Percentiles rank a stretch among this genome's conserved stretches.
Evolutionary conservation across 2,113 vertebrate species (phyloP).

Genomic region (Epinephelus fuscoguttatus): DNA sequence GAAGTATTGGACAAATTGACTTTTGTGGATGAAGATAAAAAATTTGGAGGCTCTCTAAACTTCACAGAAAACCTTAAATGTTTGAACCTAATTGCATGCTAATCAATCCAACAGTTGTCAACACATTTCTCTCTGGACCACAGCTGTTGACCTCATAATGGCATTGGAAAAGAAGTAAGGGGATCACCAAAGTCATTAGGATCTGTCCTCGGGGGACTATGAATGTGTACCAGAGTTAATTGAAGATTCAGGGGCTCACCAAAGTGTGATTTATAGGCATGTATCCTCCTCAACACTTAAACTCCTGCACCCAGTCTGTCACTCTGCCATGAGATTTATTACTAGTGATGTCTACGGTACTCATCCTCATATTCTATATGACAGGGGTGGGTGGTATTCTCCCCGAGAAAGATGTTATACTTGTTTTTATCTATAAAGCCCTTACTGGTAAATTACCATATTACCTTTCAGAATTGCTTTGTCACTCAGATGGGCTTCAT

Average conservation of each 20-base stretch:
- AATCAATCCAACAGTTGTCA: background rate
- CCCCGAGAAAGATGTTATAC: background rate
- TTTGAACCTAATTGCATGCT: background rate
- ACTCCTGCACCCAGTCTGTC: no score
- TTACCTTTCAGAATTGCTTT: background rate
- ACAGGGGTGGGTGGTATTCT: background rate
- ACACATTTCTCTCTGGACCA: background rate
- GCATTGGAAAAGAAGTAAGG: no score
- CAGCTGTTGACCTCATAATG: background rate
- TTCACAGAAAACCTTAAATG: background rate
- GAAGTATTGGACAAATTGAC: background rate
- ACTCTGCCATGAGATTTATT: no score
- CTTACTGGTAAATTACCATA: background rate
- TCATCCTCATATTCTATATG: background rate
- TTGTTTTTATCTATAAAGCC: background rate
- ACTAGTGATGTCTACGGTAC: no score
- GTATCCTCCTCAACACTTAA: no score
- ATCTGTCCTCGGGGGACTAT: background rate
- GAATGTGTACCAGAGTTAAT: background rate
- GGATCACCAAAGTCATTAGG: background rate
- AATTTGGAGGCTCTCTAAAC: background rate
- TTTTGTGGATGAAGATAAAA: background rate
- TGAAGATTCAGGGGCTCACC: no score
- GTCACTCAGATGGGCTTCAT: background rate
- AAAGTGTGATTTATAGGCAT: no score